Percentiles rank a stretch among this genome's conserved stretches.
Evolutionary conservation across 2,888 invertebrate species (phyloP).

Genomic region (Zygothrica quintamaculata): DNA sequence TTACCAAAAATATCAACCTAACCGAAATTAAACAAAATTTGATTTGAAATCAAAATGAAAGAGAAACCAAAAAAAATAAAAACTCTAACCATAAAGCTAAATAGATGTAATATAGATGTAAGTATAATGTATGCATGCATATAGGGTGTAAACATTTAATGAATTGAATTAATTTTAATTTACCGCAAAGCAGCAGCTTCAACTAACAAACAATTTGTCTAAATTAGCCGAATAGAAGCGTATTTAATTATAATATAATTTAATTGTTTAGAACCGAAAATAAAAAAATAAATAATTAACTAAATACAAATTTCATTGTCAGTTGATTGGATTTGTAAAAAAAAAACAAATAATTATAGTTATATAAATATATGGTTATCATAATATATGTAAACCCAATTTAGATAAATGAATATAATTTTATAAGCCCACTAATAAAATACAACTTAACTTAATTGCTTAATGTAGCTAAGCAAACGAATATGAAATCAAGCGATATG

Average conservation of each 20-base stretch:
- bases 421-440: constrained; percentile 42
- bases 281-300: constrained; percentile 16
- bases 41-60: constrained; percentile 54
- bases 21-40: constrained; percentile 45
- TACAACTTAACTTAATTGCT: not conserved
- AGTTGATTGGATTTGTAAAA: constrained; percentile 32
- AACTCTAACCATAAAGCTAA: constrained; percentile 18
- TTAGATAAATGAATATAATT: constrained; percentile 74
- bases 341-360: constrained; percentile 15
- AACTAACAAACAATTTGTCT: constrained; percentile 41
- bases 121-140: not conserved
- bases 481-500: constrained; percentile 41
- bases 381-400: constrained; percentile 48
- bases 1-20: constrained; percentile 27
- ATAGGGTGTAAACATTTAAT: constrained; percentile 25
- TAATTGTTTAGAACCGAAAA: constrained; percentile 28
- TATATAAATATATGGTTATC: constrained; percentile 5
- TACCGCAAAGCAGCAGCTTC: constrained; percentile 15
- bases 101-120: constrained; percentile 9
- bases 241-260: constrained; percentile 36
- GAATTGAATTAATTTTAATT: constrained; percentile 49
- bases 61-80: constrained; percentile 33
- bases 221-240: constrained; percentile 49
- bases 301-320: constrained; percentile 28
- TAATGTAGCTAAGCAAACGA: constrained; percentile 71